Percentiles rank a stretch among this genome's conserved stretches.
Evolutionary conservation across 2,888 invertebrate species (phyloP).

Genomic region (Automeris io): DNA sequence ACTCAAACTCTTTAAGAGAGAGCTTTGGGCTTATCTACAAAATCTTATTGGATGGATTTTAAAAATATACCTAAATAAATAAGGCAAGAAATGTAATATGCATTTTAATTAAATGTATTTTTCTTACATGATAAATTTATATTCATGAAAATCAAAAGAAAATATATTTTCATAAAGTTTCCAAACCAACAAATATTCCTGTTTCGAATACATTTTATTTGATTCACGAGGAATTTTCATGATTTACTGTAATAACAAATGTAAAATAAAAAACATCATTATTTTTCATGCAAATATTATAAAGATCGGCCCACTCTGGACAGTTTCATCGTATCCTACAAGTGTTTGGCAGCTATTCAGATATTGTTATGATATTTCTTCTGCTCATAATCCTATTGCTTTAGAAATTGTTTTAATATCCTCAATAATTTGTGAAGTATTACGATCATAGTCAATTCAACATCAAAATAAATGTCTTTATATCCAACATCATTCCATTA

Average conservation of each 20-base stretch:
- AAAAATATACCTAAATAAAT: too few relatives aligned
- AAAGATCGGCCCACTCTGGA: constrained; percentile 41
- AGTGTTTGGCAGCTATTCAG: constrained; percentile 60
- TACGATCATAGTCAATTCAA: constrained; percentile 33
- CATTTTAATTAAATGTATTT: too few relatives aligned
- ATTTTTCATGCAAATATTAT: constrained; percentile 47
- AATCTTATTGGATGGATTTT: too few relatives aligned
- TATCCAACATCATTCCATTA: not conserved
- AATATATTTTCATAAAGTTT: constrained; percentile 8
- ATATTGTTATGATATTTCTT: constrained; percentile 62
- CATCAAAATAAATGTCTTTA: constrained; percentile 9
- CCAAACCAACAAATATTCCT: constrained; percentile 12
- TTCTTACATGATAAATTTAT: too few relatives aligned
- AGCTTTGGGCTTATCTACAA: too few relatives aligned
- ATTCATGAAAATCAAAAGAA: too few relatives aligned
- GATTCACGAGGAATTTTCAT: constrained; percentile 20
- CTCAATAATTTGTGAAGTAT: constrained; percentile 54
- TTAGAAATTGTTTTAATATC: constrained; percentile 54
- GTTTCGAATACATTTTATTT: constrained; percentile 11
- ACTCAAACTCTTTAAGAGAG: too few relatives aligned
- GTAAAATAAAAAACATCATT: constrained; percentile 39
- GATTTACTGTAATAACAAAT: constrained; percentile 39
- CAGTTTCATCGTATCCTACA: constrained; percentile 41
- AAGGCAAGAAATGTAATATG: too few relatives aligned
- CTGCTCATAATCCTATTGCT: constrained; percentile 64